Evolutionary conservation across 2,888 invertebrate species (phyloP), one percentile per base, ranked within the genome.

Genomic region (Scrobipalpa atriplicella): DNA sequence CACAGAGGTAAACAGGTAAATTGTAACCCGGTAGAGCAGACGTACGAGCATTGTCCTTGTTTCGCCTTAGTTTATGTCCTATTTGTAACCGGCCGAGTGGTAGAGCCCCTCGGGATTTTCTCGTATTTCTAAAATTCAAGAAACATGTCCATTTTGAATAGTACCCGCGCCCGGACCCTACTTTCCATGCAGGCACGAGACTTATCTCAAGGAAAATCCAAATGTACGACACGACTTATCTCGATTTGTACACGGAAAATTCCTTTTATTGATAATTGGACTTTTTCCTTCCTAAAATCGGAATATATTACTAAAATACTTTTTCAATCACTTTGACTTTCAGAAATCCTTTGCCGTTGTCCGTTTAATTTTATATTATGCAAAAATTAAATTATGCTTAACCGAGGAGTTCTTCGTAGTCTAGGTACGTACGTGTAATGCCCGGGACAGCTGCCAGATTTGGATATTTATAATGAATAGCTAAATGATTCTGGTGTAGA

Each of bases 71-170:
- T 66, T 63, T 66, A 47, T 62, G 16, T 66, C 29, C 61, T 60
- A 47, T 64, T 64, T 61, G 67, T 41, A 39, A 51, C 47, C 58
- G 61, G 64, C 10, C 39, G 43, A 70, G 73, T 65, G 66, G 68
- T 54, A 73, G 69, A 63, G 66, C 73, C 76, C 73, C 75, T 56
- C 21, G 74, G 73, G 75, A 74, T 68, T 56, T 65, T 66, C 66
- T 54, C n/a, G 64, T 67, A 65, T 66, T 70, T 70, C 70, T 72
- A 71, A 73, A 47, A 73, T 75, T 69, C 70, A 71, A 71, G 67
- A 70, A 72, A 73, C 74, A 70, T 72, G 73, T 67, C 70, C 74
- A 70, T 72, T 75, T 74, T 73, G 75, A 78, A 80, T 78, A 73
- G 75, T 70, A 68, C 71, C 72, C 73, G 68, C 75, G 72, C 69